Conservation (phyloP, 2,113 vertebrate species). For the Scortum barcoo region DNA sequence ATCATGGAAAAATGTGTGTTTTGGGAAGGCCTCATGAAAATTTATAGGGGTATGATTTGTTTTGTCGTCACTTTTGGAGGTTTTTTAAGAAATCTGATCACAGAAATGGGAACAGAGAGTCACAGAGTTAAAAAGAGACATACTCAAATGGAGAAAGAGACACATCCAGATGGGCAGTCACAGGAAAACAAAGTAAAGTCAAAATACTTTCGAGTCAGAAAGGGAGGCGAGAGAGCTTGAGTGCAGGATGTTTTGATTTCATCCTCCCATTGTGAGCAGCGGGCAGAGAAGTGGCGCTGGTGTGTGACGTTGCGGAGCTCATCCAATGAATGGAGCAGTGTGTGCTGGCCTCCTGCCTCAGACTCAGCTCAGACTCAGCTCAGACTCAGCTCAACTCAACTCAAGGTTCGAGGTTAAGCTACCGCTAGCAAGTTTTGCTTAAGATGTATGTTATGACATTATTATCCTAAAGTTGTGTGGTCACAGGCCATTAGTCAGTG, state of each 20-base stretch:
- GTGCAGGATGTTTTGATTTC: conserved; percentile 68
- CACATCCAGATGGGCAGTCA: background rate
- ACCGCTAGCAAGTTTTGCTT: background rate
- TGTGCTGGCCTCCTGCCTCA: conserved; percentile 24
- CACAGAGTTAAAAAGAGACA: background rate
- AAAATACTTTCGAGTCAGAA: conserved; percentile 13
- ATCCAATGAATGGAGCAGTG: conserved; percentile 59
- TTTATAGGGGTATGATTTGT: conserved; percentile 14
- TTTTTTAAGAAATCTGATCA: conserved; percentile 12
- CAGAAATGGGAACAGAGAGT: background rate
- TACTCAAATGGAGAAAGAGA: background rate
- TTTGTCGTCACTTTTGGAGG: background rate
- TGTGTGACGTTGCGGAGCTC: conserved; percentile 21
- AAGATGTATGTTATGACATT: background rate
- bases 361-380: no score
- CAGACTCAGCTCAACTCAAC: no score
- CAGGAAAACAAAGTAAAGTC: conserved; percentile 21
- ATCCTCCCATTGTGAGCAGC: conserved; percentile 62
- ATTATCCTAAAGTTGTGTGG: background rate
- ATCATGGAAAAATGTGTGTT: conserved; percentile 17
- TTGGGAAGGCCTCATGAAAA: conserved; percentile 26
- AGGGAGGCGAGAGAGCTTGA: conserved; percentile 25
- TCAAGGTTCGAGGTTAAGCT: background rate
- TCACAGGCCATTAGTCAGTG: background rate
- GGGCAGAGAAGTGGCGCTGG: conserved; percentile 36